phyloP scores from a whole-genome alignment of 1,140 invertebrate species.

The Psix sp. region DNA sequence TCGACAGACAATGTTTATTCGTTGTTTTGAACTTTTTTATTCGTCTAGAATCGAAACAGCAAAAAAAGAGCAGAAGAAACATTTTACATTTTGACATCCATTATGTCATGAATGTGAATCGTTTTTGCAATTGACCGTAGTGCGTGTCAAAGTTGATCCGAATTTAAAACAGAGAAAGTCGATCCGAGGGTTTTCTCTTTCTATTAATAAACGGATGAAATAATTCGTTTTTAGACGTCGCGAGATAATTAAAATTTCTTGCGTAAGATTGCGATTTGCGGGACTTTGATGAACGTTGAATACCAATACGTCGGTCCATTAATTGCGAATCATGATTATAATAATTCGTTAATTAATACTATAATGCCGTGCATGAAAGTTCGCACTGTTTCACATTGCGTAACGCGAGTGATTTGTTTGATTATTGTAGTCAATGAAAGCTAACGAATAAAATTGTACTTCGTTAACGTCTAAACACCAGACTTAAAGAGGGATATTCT shows the following conservation, averaged over 20 bases:
- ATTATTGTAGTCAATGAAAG: constrained; percentile 60
- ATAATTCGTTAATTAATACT: constrained; percentile 57
- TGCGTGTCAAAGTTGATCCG: constrained; percentile 37
- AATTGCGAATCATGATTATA: constrained; percentile 58
- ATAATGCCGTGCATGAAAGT: constrained; percentile 25
- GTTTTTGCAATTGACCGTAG: constrained; percentile 26
- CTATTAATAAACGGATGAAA: constrained; percentile 43
- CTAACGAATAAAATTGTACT: constrained; percentile 62
- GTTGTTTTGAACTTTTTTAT: too few relatives aligned
- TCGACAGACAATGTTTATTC: too few relatives aligned
- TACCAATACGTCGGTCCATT: constrained; percentile 54
- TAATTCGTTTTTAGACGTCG: constrained; percentile 41
- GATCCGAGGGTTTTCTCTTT: constrained; percentile 3
- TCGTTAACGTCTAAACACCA: constrained; percentile 60
- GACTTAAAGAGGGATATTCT: constrained; percentile 56
- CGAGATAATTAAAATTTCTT: constrained; percentile 55
- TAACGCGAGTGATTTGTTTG: constrained; percentile 56
- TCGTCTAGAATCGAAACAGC: not conserved
- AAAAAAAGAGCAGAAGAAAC: not conserved
- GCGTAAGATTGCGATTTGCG: constrained; percentile 43
- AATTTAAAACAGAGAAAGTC: constrained; percentile 38
- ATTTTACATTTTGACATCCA: not conserved
- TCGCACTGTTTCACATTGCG: constrained; percentile 32
- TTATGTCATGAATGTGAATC: constrained; percentile 27
- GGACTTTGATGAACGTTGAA: constrained; percentile 45